Evolutionary conservation across 2,888 invertebrate genomes (phyloP).

Genomic region (Tiphia femorata): DNA sequence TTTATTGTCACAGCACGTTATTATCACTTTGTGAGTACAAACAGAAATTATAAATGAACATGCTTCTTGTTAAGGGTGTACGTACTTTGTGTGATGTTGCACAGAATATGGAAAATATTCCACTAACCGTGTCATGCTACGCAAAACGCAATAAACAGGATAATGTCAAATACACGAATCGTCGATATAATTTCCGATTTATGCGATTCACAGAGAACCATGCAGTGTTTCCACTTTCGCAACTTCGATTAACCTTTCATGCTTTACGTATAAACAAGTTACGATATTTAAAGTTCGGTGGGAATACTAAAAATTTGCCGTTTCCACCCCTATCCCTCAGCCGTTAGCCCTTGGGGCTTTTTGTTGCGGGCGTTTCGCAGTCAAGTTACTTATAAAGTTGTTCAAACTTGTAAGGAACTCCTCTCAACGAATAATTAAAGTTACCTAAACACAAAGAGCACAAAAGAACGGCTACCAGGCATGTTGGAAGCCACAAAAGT

Average conservation of each 20-base stretch:
- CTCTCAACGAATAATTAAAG: conserved; percentile 48
- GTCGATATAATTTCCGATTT: no score
- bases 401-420: conserved; percentile 48
- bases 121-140: no score
- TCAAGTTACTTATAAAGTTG: conserved; percentile 48
- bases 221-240: no score
- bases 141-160: no score
- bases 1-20: no score
- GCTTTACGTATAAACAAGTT: conserved; percentile 24
- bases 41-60: no score
- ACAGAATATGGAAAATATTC: no score
- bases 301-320: conserved; percentile 37
- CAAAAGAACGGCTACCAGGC: conserved; percentile 38
- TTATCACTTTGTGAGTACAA: no score
- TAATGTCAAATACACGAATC: no score
- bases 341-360: conserved; percentile 32
- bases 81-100: no score
- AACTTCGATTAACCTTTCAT: not conserved
- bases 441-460: conserved; percentile 46
- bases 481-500: conserved; percentile 32
- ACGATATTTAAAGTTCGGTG: conserved; percentile 18
- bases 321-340: conserved; percentile 26
- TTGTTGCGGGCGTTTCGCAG: conserved; percentile 38
- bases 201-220: no score
- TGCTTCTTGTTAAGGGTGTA: no score